Conservation (phyloP, 2,113 vertebrate species). For the Centropus unirufus region DNA sequence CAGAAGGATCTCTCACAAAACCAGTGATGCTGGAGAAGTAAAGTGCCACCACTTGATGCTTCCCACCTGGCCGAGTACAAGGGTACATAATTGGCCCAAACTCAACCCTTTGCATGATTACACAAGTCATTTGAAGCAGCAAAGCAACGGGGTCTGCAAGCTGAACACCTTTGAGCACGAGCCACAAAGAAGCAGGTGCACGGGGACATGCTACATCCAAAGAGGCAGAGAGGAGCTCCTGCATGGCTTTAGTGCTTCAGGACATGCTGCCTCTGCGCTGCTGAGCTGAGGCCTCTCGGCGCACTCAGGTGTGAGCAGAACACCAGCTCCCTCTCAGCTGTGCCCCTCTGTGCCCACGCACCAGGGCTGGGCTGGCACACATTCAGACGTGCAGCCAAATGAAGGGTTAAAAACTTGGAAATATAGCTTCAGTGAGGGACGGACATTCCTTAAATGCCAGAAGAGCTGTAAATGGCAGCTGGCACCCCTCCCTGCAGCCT, state of each 20-base stretch:
- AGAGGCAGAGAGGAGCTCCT: neutral
- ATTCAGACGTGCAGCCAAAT: neutral
- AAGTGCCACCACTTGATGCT: neutral
- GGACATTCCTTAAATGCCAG: constrained; percentile 53
- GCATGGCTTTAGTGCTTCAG: neutral
- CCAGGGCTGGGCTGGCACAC: neutral
- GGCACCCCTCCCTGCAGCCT: constrained; percentile 7
- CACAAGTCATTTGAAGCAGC: neutral
- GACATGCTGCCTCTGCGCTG: neutral
- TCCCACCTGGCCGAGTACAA: neutral
- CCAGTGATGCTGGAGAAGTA: neutral
- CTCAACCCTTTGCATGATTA: neutral
- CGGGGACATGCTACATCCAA: fast-evolving
- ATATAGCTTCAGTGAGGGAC: neutral
- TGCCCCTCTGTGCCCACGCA: neutral
- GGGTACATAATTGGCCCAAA: fast-evolving
- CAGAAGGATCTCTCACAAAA: neutral
- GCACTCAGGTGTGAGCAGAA: fast-evolving
- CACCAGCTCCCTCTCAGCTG: neutral
- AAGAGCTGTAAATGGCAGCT: constrained; percentile 42
- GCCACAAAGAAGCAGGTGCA: neutral
- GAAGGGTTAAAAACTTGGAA: constrained; percentile 39
- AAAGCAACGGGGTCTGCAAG: neutral
- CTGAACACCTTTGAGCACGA: neutral
- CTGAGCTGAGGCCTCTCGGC: neutral